These are phyloP conservation scores for Lasioglossum pauxillum DNA, from an alignment of 2,888 invertebrate species.

Conservation along the genomic window DNA sequence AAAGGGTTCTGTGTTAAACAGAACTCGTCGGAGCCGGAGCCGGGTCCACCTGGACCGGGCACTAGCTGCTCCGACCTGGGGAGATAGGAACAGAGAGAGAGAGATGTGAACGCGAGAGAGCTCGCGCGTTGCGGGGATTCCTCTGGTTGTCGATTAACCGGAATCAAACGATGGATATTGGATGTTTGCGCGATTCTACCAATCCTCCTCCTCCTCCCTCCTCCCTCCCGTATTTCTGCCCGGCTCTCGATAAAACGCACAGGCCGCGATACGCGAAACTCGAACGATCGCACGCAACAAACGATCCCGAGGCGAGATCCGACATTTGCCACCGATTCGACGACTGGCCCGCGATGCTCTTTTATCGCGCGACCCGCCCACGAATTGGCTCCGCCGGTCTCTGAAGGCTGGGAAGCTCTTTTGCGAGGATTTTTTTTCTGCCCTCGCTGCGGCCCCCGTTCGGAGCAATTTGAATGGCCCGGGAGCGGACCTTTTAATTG, in stretches of 20 bases:
- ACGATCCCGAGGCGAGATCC: not conserved
- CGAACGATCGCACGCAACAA: not conserved
- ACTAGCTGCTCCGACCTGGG: not conserved
- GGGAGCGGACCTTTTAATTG: not conserved
- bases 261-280: not conserved
- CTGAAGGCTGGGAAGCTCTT: not conserved
- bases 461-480: not conserved
- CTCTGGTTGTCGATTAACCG: conserved; percentile 15
- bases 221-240: not conserved
- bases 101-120: not conserved
- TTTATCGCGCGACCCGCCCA: not conserved
- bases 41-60: not conserved
- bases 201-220: not conserved
- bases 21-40: not conserved
- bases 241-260: conserved; percentile 13
- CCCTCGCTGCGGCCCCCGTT: not conserved
- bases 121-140: conserved; percentile 5
- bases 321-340: conserved; percentile 1
- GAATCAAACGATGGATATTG: conserved; percentile 28
- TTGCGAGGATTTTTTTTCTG: not conserved
- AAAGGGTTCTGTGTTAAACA: not conserved
- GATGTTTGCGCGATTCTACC: conserved; percentile 12
- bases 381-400: not conserved
- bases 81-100: not conserved
- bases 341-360: not conserved